Evolutionary conservation across 2,888 invertebrate species (phyloP), one percentile per base, ranked within the genome.

Genomic region (Saturnia pavonia): DNA sequence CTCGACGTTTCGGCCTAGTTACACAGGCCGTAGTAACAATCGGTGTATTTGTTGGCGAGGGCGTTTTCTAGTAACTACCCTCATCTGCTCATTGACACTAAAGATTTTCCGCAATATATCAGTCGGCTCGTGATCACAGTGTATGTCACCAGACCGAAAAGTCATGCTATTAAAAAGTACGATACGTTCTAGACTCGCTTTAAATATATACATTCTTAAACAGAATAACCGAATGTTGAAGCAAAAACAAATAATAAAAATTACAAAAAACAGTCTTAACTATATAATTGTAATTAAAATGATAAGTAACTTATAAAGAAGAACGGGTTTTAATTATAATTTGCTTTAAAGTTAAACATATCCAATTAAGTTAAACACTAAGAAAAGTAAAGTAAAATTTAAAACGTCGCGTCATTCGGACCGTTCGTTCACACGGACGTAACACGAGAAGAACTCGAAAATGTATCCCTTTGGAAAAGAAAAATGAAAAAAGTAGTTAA

Each of bases 401-500:
- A 40, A 65, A 65, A 65, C 65, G 57, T 40, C 65, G 9, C n/a
- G 65, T 40, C 65, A n/a, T 60, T 60, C 27, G n/a, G 65, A 40
- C 34, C 65, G 19, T 34, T 65, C 65, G 19, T 34, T 65, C 65
- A 65, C 65, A 65, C 65, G 65, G 40, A 40, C 40, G 65, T 40
- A 48, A 63, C 68, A 22, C 40, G 65, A 40, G 40, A n/a, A 11
- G n/a, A 65, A 65, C 70, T 57, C 57, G 70, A 69, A 67, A 71
- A 71, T 69, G 25, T 68, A 68, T 75, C 76, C 75, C 69, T 68
- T 57, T 4, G 40, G 43, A 25, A 54, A 70, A 73, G 75, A 74
- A 77, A 77, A 74, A 54, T 78, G 76, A 80, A 83, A 83, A 40
- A 65, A 65, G 40, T 12, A 65, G 40, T 40, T 65, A 40, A 65